Evolutionary conservation across 1,140 invertebrate genomes (phyloP), one percentile per base, ranked within the genome.

Genomic region (Heliconius himera): DNA sequence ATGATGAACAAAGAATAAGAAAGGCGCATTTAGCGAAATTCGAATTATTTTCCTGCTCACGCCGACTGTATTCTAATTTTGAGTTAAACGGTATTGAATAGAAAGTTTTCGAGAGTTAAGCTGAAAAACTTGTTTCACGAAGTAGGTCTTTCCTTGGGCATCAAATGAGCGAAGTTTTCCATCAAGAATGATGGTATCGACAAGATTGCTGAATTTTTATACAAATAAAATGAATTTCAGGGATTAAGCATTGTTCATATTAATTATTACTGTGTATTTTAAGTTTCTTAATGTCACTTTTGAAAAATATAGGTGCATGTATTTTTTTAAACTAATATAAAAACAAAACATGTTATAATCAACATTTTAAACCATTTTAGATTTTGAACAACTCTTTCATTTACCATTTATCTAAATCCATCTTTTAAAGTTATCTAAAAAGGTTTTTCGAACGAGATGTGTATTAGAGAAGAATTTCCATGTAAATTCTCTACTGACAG

Each of bases 121-220:
- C 79, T 83, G 84, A 87, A 89, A 87, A 88, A 88, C 82, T 88
- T 86, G 82, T 83, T 88, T 84, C 77, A 76, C 78, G 79, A 88
- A 87, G 86, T 87, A 79, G 73, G 80, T 79, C 79, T 83, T 82
- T 86, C 73, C 71, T 77, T 85, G 78, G 76, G 78, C 82, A 76
- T 87, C 76, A 87, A 87, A 87, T 84, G 82, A 84, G 84, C 73
- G 80, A 89, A 88, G 85, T 88, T 89, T 85, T 72, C 76, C 16
- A 82, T 82, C 71, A 78, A 86, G 79, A 80, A 73, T 77, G 79
- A 76, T 76, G 77, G 46, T 77, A 81, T 73, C 71, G 79, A 82
- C 73, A 71, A 56, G 74, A 76, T 71, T 76, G 70, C 70, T 38
- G 70, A 71, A 51, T 49, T 77, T 54, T 77, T 54, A 73, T 56